Evolutionary conservation across 2,888 invertebrate species (phyloP).

Genomic region (Himalopsyche japonica): DNA sequence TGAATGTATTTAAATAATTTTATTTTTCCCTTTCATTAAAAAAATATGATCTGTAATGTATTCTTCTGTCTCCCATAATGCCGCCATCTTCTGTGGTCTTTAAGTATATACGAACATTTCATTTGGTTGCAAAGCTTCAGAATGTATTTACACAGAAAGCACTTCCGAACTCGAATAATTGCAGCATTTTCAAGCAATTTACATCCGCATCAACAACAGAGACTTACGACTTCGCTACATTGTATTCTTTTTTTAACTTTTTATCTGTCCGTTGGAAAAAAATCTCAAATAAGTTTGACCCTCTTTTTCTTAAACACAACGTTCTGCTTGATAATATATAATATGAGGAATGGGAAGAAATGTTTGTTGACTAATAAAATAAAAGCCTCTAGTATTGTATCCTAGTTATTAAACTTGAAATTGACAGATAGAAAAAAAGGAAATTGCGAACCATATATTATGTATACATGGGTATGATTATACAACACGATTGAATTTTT

Average conservation of each 20-base stretch:
- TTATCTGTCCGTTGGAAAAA: background rate
- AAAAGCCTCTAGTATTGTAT: no score
- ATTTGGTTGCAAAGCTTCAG: background rate
- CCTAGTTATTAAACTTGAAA: no score
- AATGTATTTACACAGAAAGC: background rate
- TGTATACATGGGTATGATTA: no score
- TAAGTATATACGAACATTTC: background rate
- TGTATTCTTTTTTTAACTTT: conserved; percentile 9
- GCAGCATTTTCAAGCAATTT: conserved; percentile 23
- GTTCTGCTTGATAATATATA: background rate
- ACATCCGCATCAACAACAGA: conserved; percentile 23
- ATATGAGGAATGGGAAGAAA: background rate
- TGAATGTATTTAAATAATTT: no score
- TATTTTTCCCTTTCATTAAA: no score
- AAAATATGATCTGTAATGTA: no score
- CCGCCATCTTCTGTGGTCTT: background rate
- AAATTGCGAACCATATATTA: no score
- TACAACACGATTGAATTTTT: no score
- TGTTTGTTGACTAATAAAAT: no score
- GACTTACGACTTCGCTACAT: conserved; percentile 4
- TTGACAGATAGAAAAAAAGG: no score
- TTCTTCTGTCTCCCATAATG: background rate
- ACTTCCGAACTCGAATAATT: conserved; percentile 15
- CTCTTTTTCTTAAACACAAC: background rate
- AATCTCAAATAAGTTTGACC: background rate